Evolutionary conservation across 2,797 vertebrate species (phyloP), one percentile per base, ranked within the genome.

Genomic region (Argya squamiceps): DNA sequence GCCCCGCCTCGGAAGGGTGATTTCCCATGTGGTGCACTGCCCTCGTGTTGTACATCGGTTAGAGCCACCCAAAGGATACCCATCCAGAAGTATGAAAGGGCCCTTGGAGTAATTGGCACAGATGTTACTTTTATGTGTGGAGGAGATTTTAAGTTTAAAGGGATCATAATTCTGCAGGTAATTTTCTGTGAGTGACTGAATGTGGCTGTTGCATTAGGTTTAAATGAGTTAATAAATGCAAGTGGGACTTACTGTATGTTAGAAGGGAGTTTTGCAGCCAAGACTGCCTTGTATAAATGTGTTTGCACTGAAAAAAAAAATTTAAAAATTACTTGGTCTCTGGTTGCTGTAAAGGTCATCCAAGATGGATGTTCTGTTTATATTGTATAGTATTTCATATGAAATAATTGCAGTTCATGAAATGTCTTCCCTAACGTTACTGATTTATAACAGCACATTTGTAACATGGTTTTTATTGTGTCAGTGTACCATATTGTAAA

Each of bases 401-500:
- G 98, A 98, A 98, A 98, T 99, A 98, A 98, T 98, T 98, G 99
- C 98, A 98, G 98, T 99, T 99, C 99, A 99, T 99, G 98, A 99
- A 99, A 99, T 98, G 99, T 99, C 99, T 99, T 99, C 99, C 99
- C 99, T 98, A 98, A 99, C 98, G 98, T 99, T 98, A 98, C 98
- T 98, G 98, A 98, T 99, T 99, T 99, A 98, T 99, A 98, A 99
- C 98, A 98, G 98, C 99, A 99, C 98, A 99, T 98, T 98, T 99
- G 99, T 99, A 99, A 99, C 98, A 98, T 99, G 98, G 98, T 99
- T 99, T 99, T 98, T 99, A 99, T 98, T 97, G 99, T 99, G 99
- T 99, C 98, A 89, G 98, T 99, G 98, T 98, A 99, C 98, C 99
- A 99, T 99, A 99, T 98, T 99, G 99, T 99, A 99, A 99, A 99